Evolutionary conservation across 2,113 vertebrate genomes (phyloP).

Genomic region (Muntiacus muntjak): DNA sequence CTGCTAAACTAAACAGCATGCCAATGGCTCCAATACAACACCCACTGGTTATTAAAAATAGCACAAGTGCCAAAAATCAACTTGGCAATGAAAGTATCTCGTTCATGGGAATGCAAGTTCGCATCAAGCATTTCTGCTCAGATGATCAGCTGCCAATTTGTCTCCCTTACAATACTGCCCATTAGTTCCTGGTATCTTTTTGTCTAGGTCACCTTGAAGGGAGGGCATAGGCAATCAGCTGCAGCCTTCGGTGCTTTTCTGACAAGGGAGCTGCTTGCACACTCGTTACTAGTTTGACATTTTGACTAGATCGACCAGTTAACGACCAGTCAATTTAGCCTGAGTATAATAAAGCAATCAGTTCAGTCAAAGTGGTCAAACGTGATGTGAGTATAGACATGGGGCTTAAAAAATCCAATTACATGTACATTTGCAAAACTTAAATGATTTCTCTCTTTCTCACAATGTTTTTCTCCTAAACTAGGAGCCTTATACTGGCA

Average conservation of each 20-base stretch:
- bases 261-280: slow-evolving; percentile 37
- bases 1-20: slow-evolving; percentile 69
- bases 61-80: slow-evolving; percentile 54
- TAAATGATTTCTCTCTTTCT: slow-evolving; percentile 15
- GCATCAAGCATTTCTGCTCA: slow-evolving; percentile 31
- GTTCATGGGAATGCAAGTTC: slow-evolving; percentile 36
- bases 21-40: slow-evolving; percentile 41
- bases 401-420: slow-evolving; percentile 52
- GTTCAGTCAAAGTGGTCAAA: slow-evolving; percentile 50
- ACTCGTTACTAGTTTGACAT: slow-evolving; percentile 62
- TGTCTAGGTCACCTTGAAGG: slow-evolving; percentile 35
- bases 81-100: slow-evolving; percentile 50
- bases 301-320: slow-evolving; percentile 66
- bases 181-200: background rate
- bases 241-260: slow-evolving; percentile 23
- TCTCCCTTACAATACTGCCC: slow-evolving; percentile 31
- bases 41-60: slow-evolving; percentile 70
- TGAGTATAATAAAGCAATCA: slow-evolving; percentile 60
- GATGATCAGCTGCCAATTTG: background rate
- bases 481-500: background rate
- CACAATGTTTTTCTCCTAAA: slow-evolving; percentile 32
- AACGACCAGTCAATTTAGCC: slow-evolving; percentile 41
- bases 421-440: slow-evolving; percentile 38
- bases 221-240: slow-evolving; percentile 40
- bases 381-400: background rate